Base-by-base conservation (phyloP, 1,140 invertebrate species). In the Diabrotica virgifera region DNA sequence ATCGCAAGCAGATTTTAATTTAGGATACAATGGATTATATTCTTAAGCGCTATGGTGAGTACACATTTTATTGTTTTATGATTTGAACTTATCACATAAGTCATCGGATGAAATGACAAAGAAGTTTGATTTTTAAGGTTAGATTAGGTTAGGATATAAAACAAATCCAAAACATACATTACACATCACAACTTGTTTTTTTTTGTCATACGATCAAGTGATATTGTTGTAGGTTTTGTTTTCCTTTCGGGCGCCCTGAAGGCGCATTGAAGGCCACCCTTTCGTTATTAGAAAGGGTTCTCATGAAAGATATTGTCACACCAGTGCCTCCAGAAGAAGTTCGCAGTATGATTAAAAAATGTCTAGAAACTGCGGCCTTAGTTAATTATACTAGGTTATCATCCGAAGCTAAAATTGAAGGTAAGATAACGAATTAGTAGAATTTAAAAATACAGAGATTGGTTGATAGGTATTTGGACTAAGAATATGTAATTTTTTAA, bases 291-390 rank as follows among this genome's bases (percentile, higher is more conserved):
- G 97, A 99, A 84, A 85, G 96, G 69, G 97, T 99, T 9, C 79
- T 99, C 63, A 99, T 99, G 97, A 99, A 99, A 79, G 97, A 99
- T 78, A 94, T 97, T 63, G 94, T 95, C 2, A 98, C 96, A 5
- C 95, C 96, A n/a, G 96, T 98, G 4, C 90, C 95, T 68, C 90
- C 93, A 2, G 97, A 99, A 80, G 97, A 99, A 82, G 96, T 99
- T 3, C 85, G 97, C 70, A 86, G 86, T 35, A 92, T 99, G 83
- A 99, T 99, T 64, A 95, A 96, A 78, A 96, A 94, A 66, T 97
- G 96, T 79, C 84, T 99, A 64, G 97, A 99, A 84, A 97, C 95
- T 72, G 97, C 98, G 38, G 98, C 98, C 2, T 84, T 98, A 38
- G 91, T 99, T 7, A 99, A 99, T 80, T 99, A 99, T 76, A 95